These are phyloP conservation scores for Prionailurus bengalensis DNA, from an alignment of 2,113 vertebrate species.

Conservation along the genomic window DNA sequence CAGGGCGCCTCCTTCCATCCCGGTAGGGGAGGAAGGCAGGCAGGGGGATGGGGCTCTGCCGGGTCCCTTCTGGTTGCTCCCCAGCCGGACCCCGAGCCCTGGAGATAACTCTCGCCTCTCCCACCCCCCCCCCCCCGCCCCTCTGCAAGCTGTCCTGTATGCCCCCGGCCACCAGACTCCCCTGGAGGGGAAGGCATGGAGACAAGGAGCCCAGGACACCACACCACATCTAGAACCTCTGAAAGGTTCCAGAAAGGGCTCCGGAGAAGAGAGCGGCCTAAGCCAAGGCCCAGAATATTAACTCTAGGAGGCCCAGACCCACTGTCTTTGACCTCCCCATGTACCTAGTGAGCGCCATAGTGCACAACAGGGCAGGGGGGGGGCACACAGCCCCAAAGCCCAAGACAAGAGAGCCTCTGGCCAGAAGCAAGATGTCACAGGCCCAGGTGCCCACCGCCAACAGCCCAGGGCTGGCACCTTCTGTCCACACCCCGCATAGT, in stretches of 20 bases:
- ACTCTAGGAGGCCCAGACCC: neutral
- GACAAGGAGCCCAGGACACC: neutral
- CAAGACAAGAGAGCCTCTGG: constrained; percentile 14
- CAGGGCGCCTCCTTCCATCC: neutral
- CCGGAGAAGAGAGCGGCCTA: neutral
- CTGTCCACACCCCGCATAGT: neutral
- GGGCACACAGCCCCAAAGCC: neutral
- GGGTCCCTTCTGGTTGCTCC: neutral
- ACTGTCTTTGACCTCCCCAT: neutral
- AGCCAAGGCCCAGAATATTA: neutral
- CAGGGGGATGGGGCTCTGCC: neutral
- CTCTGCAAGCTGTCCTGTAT: neutral
- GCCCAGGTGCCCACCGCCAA: neutral
- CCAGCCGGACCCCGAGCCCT: neutral
- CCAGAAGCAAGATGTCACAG: neutral
- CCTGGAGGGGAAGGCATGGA: neutral
- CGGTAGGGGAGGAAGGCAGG: too few species aligned
- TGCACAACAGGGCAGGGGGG: neutral
- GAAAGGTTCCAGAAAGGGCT: neutral
- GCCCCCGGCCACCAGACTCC: neutral
- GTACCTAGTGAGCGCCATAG: neutral
- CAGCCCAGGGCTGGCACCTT: neutral
- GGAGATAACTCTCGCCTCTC: neutral
- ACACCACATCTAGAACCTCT: neutral
- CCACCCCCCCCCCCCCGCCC: accelerated